Evolutionary conservation across 2,113 vertebrate species (phyloP).

Genomic region (Fukomys damarensis): DNA sequence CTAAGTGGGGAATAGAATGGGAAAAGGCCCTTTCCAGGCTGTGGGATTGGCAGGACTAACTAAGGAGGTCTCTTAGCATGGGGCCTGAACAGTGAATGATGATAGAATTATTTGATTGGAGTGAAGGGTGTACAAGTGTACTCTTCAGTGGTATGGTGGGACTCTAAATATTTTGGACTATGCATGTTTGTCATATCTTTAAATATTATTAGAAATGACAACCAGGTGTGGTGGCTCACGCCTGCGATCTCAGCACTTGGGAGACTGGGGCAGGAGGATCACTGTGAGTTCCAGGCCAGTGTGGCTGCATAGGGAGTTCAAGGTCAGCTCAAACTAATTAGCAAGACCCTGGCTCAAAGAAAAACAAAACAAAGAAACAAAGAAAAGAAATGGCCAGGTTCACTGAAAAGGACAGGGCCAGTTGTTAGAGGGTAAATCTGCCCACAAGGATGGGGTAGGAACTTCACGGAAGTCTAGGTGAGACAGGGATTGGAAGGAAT

Average conservation of each 20-base stretch:
- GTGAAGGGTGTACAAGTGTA: neutral
- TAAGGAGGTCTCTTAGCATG: neutral
- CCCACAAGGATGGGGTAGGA: neutral
- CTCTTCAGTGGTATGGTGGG: neutral
- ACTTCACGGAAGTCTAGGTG: neutral
- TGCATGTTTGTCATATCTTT: neutral
- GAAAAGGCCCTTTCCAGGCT: neutral
- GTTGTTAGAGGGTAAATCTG: neutral
- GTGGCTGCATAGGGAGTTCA: neutral
- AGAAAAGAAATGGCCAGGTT: neutral
- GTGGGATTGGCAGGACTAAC: neutral
- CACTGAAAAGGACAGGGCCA: neutral
- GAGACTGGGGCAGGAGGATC: neutral
- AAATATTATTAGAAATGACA: neutral
- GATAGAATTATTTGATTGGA: neutral
- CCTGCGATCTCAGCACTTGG: neutral
- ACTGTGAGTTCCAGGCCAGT: neutral
- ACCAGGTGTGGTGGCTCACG: neutral
- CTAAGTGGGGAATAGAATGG: neutral
- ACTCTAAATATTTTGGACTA: neutral
- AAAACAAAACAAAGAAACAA: neutral
- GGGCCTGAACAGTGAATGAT: neutral
- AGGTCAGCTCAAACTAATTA: neutral
- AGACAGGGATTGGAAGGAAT: neutral
- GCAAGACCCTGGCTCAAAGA: neutral